Conservation (phyloP, 2,113 vertebrate species). For the Laticauda colubrina region DNA sequence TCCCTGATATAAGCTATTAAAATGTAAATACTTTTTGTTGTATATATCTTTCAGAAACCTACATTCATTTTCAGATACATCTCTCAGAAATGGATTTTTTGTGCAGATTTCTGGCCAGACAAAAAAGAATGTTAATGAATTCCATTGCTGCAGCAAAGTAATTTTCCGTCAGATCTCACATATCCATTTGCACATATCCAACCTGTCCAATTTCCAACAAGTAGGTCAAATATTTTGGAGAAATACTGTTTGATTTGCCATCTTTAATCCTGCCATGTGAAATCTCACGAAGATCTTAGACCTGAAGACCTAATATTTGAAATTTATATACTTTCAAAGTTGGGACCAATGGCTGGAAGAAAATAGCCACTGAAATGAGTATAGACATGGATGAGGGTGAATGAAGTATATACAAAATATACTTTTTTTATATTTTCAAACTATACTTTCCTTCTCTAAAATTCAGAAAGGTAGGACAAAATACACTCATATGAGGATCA, state of each 20-base stretch:
- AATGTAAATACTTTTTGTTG: background rate
- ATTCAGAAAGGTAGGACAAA: background rate
- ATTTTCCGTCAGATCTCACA: background rate
- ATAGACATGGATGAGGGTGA: background rate
- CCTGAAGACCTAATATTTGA: background rate
- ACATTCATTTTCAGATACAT: background rate
- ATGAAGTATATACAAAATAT: background rate
- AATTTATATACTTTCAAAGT: background rate
- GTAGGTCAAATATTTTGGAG: background rate
- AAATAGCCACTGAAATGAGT: background rate
- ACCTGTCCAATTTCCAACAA: background rate
- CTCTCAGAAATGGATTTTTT: background rate
- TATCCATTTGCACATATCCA: background rate
- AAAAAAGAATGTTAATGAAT: background rate
- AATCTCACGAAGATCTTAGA: background rate
- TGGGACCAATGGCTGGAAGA: background rate
- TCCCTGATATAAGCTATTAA: background rate
- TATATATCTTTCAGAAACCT: background rate
- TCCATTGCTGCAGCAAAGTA: background rate
- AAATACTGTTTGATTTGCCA: background rate
- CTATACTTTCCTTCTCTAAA: background rate
- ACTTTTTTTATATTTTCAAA: background rate
- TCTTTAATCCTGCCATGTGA: background rate
- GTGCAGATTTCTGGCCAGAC: background rate
- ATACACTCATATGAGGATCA: conserved; percentile 3